Evolutionary conservation across 2,888 invertebrate genomes (phyloP).

Genomic region (Drosophila glabriapex): DNA sequence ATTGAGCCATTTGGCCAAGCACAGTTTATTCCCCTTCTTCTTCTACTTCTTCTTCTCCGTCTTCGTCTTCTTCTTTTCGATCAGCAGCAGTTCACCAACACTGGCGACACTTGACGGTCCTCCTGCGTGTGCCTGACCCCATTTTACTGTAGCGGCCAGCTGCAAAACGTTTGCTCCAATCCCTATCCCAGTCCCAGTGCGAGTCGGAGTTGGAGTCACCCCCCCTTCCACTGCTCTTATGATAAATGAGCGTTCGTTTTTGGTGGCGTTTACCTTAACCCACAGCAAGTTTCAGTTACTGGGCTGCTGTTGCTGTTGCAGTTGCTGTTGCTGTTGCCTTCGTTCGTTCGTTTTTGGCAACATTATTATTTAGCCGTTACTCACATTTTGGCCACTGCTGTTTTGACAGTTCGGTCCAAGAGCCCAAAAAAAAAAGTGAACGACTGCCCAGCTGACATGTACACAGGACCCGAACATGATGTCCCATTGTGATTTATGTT

Average conservation of each 20-base stretch:
- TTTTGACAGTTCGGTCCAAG: slow-evolving; percentile 64
- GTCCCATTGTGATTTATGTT: slow-evolving; percentile 74
- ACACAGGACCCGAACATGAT: slow-evolving; percentile 52
- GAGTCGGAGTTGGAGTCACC: background rate
- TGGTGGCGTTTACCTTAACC: slow-evolving; percentile 58
- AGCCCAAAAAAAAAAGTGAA: slow-evolving; percentile 39
- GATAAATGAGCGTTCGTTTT: slow-evolving; percentile 71
- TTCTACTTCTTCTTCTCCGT: slow-evolving; percentile 5
- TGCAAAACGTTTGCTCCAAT: slow-evolving; percentile 39
- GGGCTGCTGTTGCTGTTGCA: slow-evolving; percentile 7
- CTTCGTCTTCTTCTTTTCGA: background rate
- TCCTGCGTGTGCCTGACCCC: slow-evolving; percentile 69
- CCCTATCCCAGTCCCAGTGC: background rate
- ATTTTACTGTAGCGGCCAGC: slow-evolving; percentile 58
- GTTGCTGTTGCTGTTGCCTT: slow-evolving; percentile 1
- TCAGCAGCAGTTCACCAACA: slow-evolving; percentile 2
- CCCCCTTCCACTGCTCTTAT: slow-evolving; percentile 28
- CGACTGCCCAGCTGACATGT: slow-evolving; percentile 41
- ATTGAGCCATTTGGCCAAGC: slow-evolving; percentile 73
- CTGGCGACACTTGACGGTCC: slow-evolving; percentile 74
- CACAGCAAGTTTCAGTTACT: slow-evolving; percentile 42
- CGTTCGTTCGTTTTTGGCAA: slow-evolving; percentile 39
- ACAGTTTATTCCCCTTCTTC: slow-evolving; percentile 26
- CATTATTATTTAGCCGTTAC: slow-evolving; percentile 80
- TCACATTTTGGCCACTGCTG: slow-evolving; percentile 77